Percentiles rank a stretch among this genome's conserved stretches.
Conservation (phyloP, 1,140 invertebrate genomes). For the Halictus rubicundus region DNA sequence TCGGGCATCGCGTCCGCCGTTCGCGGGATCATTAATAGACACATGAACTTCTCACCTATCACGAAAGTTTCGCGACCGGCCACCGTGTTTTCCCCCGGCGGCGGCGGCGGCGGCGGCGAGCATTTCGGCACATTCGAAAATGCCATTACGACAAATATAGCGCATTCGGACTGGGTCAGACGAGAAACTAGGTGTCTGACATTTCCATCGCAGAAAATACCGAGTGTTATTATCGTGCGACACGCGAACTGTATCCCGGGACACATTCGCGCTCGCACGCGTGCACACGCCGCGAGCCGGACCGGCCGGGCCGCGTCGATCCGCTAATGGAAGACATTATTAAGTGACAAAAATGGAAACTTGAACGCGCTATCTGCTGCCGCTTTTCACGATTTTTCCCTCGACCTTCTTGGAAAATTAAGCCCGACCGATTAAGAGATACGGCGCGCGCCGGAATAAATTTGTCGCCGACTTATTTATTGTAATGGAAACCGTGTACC, state of each 20-base stretch:
- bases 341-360: conserved; percentile 7
- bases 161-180: conserved; percentile 30
- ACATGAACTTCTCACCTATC: conserved; percentile 48
- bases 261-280: not conserved
- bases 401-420: no score
- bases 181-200: conserved; percentile 26
- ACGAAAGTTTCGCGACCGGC: conserved; percentile 24
- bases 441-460: not conserved
- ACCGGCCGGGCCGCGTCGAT: no score
- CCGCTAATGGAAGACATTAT: not conserved
- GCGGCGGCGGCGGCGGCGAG: not conserved
- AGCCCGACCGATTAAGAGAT: not conserved
- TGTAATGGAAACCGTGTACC: not conserved
- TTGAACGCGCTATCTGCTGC: not conserved
- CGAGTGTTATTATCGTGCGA: conserved; percentile 13
- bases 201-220: conserved; percentile 28
- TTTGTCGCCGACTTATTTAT: not conserved
- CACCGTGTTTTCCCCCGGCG: conserved; percentile 5
- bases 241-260: conserved; percentile 12
- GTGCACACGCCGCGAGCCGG: no score
- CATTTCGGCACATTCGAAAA: conserved; percentile 33
- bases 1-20: not conserved
- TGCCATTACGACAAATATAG: conserved; percentile 25
- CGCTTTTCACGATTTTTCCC: no score
- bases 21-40: conserved; percentile 16